phyloP scores from a whole-genome alignment of 2,888 invertebrate species.

The Tenthredo livida region DNA sequence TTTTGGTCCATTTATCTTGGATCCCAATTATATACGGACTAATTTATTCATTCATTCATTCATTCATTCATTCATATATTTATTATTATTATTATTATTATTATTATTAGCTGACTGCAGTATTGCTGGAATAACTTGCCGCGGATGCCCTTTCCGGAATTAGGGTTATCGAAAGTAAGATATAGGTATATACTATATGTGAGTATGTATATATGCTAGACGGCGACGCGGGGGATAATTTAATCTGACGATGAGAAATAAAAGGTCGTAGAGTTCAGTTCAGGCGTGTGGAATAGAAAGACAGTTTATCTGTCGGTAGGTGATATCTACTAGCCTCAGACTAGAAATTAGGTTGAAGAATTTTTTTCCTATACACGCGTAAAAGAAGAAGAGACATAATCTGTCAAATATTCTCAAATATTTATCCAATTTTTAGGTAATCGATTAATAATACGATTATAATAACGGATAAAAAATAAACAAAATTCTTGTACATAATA shows the following conservation, averaged over 20 bases:
- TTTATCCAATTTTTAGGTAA: too few relatives aligned
- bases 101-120: too few relatives aligned
- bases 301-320: background rate
- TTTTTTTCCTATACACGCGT: background rate
- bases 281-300: background rate
- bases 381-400: too few relatives aligned
- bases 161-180: constrained; percentile 2
- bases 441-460: too few relatives aligned
- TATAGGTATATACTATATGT: background rate
- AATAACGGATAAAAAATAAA: too few relatives aligned
- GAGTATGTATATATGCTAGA: background rate
- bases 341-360: background rate
- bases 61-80: background rate
- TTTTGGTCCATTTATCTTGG: background rate
- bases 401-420: too few relatives aligned
- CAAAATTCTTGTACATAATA: too few relatives aligned
- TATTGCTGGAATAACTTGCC: background rate
- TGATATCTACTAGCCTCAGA: background rate
- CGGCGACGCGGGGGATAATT: background rate
- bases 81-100: background rate
- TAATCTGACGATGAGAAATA: background rate
- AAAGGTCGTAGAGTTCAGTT: background rate
- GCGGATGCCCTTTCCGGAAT: background rate
- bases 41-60: background rate
- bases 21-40: background rate